Base-by-base conservation (phyloP, 1,140 invertebrate genomes). In the Cydia strobilella region DNA sequence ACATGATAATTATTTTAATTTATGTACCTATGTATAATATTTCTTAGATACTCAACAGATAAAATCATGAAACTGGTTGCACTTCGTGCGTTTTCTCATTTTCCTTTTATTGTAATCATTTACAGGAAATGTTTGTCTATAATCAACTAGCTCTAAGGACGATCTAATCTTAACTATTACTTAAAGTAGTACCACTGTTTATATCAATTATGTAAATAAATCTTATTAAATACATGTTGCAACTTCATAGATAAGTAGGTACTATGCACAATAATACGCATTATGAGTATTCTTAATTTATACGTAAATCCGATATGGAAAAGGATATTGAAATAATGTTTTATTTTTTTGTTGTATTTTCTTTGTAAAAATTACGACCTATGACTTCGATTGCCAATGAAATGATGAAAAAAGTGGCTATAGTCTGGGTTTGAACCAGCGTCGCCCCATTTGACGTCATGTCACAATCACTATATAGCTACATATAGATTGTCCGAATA, bases 81-180 rank as follows among this genome's bases (percentile, higher is more conserved):
- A 54, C 51, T 54, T 54, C 7, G 54, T 23, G 20, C 18, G 10
- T 20, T 23, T 59, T 59, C 54, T 59, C 54, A 23, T 59, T 59
- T 59, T 59, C 54, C 54, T 59, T n/a, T 23, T 59, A 59, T 20
- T 23, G 54, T 59, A 59, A 23, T 59, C 9, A n/a, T 59, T 59
- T 12, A 59, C 10, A 23, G 54, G 54, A 59, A 59, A 23, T 59
- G 6, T 15, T 20, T 59, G 7, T 7, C 18, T 15, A 59, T 59
- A 59, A 59, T 59, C 6, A 59, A 59, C 9, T 23, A 59, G 20
- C 6, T 59, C 20, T 59, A n/a, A 59, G 54, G 54, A 59, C 18
- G 54, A 59, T 59, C 18, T 3, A 59, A 59, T 59, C 54, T 23
- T 59, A 23, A n/a, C n/a, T n/a, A n/a, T n/a, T n/a, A n/a, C n/a